Percentiles rank a stretch among this genome's conserved stretches.
Evolutionary conservation across 1,140 invertebrate genomes (phyloP).

Genomic region (Diachasmimorpha longicaudata): DNA sequence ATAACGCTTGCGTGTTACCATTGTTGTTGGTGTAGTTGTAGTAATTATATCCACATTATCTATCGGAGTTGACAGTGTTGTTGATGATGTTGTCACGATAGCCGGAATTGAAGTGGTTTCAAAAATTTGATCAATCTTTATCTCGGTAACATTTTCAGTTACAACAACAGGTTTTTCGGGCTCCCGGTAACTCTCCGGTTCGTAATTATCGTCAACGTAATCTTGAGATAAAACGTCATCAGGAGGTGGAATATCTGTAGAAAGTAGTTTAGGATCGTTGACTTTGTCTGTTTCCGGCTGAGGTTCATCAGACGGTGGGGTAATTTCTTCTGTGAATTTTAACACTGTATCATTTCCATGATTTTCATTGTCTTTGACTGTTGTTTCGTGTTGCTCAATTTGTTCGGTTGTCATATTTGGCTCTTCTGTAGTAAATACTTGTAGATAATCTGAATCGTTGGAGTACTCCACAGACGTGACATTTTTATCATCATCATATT

Average conservation of each 20-base stretch:
- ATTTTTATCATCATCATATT: conserved; percentile 3
- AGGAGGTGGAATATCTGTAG: conserved; percentile 30
- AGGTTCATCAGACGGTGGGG: conserved; percentile 28
- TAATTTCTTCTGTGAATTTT: conserved; percentile 60
- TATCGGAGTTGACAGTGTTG: neutral
- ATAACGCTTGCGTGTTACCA: neutral
- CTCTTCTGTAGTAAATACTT: neutral
- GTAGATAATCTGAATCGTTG: conserved; percentile 21
- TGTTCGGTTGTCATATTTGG: neutral
- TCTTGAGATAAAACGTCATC: conserved; percentile 40
- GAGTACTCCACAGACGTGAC: neutral
- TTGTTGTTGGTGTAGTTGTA: neutral
- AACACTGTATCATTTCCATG: conserved; percentile 44
- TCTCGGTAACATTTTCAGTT: neutral
- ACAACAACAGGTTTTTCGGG: neutral
- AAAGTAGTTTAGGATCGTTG: conserved; percentile 23
- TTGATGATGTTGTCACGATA: neutral
- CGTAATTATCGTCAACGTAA: conserved; percentile 67
- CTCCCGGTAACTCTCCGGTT: conserved; percentile 53
- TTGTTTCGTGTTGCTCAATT: neutral
- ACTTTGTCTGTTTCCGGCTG: conserved; percentile 39
- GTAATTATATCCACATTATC: neutral
- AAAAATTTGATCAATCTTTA: neutral
- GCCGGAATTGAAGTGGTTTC: neutral
- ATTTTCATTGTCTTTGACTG: neutral